Evolutionary conservation across 2,113 vertebrate genomes (phyloP).

Genomic region (Condylura cristata): DNA sequence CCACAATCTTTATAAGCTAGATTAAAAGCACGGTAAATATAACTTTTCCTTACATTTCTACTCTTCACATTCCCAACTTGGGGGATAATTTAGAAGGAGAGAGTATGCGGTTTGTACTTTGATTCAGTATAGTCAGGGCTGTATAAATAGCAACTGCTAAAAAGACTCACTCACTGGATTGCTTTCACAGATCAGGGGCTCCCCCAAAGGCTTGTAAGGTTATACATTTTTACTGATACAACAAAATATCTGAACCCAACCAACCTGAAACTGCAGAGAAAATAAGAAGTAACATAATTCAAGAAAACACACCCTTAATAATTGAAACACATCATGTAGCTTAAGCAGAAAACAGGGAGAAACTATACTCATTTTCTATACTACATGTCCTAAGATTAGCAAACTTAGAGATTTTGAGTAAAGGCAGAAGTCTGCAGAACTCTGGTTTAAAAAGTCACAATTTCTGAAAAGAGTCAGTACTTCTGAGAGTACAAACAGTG

Average conservation of each 20-base stretch:
- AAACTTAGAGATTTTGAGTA: background rate
- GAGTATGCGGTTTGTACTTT: background rate
- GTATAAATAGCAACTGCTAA: background rate
- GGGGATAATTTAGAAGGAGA: background rate
- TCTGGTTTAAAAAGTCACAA: background rate
- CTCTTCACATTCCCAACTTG: background rate
- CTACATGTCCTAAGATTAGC: background rate
- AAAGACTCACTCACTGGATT: background rate
- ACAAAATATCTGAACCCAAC: background rate
- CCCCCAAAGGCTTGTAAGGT: background rate
- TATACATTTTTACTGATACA: background rate
- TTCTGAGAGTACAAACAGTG: background rate
- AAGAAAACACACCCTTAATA: background rate
- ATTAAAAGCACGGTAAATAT: background rate
- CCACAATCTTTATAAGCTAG: background rate
- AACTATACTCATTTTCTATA: background rate
- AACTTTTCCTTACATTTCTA: background rate
- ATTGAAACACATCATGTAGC: background rate
- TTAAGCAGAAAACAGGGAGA: conserved; percentile 8
- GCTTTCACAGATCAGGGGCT: background rate
- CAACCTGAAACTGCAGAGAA: background rate
- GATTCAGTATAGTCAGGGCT: background rate
- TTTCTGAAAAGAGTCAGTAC: background rate
- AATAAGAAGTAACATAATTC: background rate
- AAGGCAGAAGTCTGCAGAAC: background rate